Conservation (phyloP, 2,888 invertebrate genomes). For the Tinea semifulvella region DNA sequence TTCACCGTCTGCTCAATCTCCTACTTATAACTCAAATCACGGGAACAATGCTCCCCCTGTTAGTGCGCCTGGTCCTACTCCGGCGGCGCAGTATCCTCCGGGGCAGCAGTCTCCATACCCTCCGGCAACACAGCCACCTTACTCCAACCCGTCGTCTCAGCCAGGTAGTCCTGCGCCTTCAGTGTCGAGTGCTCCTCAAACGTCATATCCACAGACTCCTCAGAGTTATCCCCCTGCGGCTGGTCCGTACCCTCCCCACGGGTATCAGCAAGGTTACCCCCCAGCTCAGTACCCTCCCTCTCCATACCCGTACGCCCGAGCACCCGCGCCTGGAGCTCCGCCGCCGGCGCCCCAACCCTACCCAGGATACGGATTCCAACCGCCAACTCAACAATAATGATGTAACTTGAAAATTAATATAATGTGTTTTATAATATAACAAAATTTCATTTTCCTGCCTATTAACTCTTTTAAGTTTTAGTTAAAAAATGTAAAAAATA, state of each 20-base stretch:
- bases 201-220: conserved; percentile 64
- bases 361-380: conserved; percentile 81
- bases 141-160: conserved; percentile 64
- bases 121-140: conserved; percentile 66
- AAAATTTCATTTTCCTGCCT: no score
- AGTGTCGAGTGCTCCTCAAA: conserved; percentile 59
- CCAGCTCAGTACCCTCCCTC: conserved; percentile 66
- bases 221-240: conserved; percentile 53
- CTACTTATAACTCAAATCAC: conserved; percentile 71
- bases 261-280: conserved; percentile 60
- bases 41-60: conserved; percentile 57
- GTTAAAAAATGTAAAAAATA: no score
- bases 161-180: conserved; percentile 61
- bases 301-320: conserved; percentile 65
- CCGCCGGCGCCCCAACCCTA: conserved; percentile 79
- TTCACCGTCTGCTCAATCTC: conserved; percentile 71
- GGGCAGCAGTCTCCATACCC: conserved; percentile 73
- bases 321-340: conserved; percentile 71
- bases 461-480: no score
- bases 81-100: conserved; percentile 65
- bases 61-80: conserved; percentile 56
- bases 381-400: conserved; percentile 72
- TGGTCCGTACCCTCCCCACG: conserved; percentile 60
- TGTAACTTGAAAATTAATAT: background rate
- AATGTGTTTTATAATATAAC: no score